Percentiles rank a stretch among this genome's conserved stretches.
Evolutionary conservation across 2,113 vertebrate genomes (phyloP).

Genomic region (Ivindomyrus marchei): DNA sequence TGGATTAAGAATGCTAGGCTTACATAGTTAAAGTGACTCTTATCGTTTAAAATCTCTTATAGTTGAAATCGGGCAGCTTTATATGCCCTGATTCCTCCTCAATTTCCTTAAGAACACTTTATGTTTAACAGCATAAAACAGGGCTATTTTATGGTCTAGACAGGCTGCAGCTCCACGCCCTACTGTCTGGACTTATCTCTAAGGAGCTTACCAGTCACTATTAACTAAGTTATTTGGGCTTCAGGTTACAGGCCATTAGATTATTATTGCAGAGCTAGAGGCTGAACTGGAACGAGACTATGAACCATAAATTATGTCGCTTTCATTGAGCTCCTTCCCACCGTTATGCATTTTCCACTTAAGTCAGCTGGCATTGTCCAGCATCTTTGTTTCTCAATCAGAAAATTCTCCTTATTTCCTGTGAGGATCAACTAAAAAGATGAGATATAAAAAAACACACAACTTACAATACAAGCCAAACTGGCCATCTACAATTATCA

Average conservation of each 20-base stretch:
- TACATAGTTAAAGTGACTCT: not conserved
- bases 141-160: not conserved
- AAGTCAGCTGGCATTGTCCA: not conserved
- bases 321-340: not conserved
- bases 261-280: not conserved
- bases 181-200: constrained; percentile 9
- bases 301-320: not conserved
- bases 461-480: not conserved
- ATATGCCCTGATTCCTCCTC: not conserved
- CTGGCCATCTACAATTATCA: not conserved
- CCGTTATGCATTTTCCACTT: not conserved
- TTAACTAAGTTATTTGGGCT: constrained; percentile 1
- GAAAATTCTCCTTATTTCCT: not conserved
- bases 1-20: not conserved
- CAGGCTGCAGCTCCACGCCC: not conserved
- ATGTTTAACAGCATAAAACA: not conserved
- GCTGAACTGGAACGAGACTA: not conserved
- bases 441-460: not conserved
- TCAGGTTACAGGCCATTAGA: constrained; percentile 11
- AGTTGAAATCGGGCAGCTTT: not conserved
- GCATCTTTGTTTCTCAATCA: not conserved
- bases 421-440: not conserved
- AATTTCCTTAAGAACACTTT: not conserved
- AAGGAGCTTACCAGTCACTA: not conserved
- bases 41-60: not conserved